These are phyloP conservation scores for Hylaea fasciaria DNA, from an alignment of 2,888 invertebrate species.

Conservation along the genomic window DNA sequence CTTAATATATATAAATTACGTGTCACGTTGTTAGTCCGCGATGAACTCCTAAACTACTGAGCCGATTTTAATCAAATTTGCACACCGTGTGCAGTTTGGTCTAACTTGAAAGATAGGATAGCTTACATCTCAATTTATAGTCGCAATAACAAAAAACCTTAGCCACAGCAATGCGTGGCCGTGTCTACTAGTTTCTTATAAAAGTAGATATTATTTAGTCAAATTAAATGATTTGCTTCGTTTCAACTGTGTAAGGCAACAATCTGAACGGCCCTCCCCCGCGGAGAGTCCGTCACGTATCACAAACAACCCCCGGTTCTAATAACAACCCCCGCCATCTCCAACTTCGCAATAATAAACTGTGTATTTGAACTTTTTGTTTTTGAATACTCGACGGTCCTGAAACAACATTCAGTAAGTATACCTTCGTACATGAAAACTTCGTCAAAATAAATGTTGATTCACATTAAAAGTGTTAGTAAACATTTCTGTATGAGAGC, in stretches of 20 bases:
- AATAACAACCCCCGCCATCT: constrained; percentile 2
- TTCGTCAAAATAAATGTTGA: not conserved
- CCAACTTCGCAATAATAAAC: constrained; percentile 21
- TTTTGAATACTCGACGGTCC: constrained; percentile 3
- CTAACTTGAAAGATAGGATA: no score
- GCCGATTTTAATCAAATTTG: no score
- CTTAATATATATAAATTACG: no score
- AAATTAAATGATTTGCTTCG: not conserved
- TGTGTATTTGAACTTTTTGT: constrained; percentile 10
- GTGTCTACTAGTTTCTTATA: no score
- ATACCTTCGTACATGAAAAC: not conserved
- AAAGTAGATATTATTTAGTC: no score
- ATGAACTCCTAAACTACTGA: no score
- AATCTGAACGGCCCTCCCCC: not conserved
- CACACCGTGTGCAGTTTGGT: no score
- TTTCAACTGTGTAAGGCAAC: not conserved
- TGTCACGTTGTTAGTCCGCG: no score
- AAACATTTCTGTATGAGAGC: not conserved
- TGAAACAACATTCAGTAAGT: constrained; percentile 1
- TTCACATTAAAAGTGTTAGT: not conserved
- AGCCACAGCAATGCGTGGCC: no score
- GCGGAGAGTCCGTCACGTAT: constrained; percentile 4
- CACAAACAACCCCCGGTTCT: constrained; percentile 5
- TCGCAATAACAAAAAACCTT: no score
- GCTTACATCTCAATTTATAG: no score